phyloP scores from a whole-genome alignment of 2,888 invertebrate genomes.

The Drosophila eohydei region DNA sequence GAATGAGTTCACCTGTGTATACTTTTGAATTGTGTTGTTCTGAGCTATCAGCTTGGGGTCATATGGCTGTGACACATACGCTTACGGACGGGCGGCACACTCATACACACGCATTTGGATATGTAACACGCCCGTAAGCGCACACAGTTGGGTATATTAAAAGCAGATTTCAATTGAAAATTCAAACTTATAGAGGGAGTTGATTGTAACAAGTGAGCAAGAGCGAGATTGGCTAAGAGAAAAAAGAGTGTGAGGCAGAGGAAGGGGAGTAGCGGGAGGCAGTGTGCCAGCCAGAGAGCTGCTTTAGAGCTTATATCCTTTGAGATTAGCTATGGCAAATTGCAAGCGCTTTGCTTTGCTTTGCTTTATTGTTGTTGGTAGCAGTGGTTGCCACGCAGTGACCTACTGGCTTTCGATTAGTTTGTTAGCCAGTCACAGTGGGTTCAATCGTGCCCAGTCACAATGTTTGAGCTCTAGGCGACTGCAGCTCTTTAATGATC shows the following conservation, averaged over 20 bases:
- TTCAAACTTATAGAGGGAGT: slow-evolving; percentile 40
- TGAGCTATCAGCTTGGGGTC: slow-evolving; percentile 40
- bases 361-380: background rate
- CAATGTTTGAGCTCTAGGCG: slow-evolving; percentile 3
- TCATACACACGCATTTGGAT: slow-evolving; percentile 3
- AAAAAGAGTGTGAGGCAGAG: background rate
- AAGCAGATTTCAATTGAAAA: slow-evolving; percentile 76
- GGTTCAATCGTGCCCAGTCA: slow-evolving; percentile 51
- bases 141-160: slow-evolving; percentile 62
- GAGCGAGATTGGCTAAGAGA: background rate
- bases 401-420: slow-evolving; percentile 70
- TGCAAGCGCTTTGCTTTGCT: slow-evolving; percentile 37
- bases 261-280: background rate
- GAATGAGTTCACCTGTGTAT: slow-evolving; percentile 59
- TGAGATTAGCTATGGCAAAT: slow-evolving; percentile 71
- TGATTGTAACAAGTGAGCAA: background rate
- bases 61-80: slow-evolving; percentile 22
- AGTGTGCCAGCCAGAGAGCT: slow-evolving; percentile 10
- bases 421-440: slow-evolving; percentile 36
- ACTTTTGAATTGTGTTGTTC: slow-evolving; percentile 44
- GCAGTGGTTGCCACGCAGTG: slow-evolving; percentile 52
- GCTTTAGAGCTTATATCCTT: slow-evolving; percentile 54
- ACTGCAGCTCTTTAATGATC: background rate
- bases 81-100: slow-evolving; percentile 1
- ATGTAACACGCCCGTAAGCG: slow-evolving; percentile 8